phyloP scores from a whole-genome alignment of 2,888 invertebrate genomes.

The Drosophila stalkeri region DNA sequence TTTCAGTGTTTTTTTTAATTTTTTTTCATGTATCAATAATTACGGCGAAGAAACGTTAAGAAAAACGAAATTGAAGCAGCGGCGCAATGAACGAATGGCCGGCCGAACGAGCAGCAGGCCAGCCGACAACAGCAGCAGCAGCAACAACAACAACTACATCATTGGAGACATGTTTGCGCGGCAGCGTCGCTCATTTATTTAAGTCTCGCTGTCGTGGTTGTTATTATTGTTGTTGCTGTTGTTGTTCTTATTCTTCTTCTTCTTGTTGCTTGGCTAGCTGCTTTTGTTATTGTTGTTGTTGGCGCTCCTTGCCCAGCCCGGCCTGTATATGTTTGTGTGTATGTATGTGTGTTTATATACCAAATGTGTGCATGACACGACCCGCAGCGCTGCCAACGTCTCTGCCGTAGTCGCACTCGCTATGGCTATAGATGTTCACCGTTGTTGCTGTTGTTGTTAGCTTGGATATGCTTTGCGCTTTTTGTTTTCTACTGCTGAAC shows the following conservation, averaged over 20 bases:
- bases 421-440: conserved; percentile 36
- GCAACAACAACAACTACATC: conserved; percentile 40
- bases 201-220: conserved; percentile 67
- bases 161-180: conserved; percentile 76
- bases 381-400: conserved; percentile 63
- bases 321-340: conserved; percentile 14
- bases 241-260: conserved; percentile 30
- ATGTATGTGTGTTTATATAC: conserved; percentile 35
- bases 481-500: conserved; percentile 30
- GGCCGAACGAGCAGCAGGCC: conserved; percentile 48
- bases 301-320: conserved; percentile 43
- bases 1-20: conserved; percentile 34
- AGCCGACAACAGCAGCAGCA: conserved; percentile 33
- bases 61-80: conserved; percentile 63
- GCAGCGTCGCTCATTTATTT: conserved; percentile 78
- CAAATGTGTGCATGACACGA: conserved; percentile 73
- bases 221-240: conserved; percentile 31
- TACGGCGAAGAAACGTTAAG: conserved; percentile 64
- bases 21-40: conserved; percentile 70
- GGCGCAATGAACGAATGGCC: conserved; percentile 60
- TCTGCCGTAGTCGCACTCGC: conserved; percentile 32
- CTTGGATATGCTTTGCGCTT: conserved; percentile 45
- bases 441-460: conserved; percentile 27
- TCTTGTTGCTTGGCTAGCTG: conserved; percentile 58
- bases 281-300: conserved; percentile 49